Percentiles rank a stretch among this genome's conserved stretches.
Conservation (phyloP, 2,888 invertebrate genomes). For the Ptychoptera albimana region DNA sequence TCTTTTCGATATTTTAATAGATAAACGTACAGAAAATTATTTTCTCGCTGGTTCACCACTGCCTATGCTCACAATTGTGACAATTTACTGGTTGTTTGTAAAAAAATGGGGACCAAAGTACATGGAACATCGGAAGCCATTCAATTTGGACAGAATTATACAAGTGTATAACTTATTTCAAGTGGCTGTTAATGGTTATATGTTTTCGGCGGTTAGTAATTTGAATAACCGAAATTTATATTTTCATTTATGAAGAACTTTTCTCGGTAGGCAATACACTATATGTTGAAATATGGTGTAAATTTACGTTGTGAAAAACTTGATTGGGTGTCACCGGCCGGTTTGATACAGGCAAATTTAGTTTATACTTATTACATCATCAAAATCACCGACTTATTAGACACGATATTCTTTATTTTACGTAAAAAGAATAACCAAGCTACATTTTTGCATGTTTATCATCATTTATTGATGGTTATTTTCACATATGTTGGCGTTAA, state of each 20-base stretch:
- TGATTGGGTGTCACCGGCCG: neutral
- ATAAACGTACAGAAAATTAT: slow-evolving; percentile 46
- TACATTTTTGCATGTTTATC: slow-evolving; percentile 52
- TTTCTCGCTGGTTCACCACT: slow-evolving; percentile 49
- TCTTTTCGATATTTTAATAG: slow-evolving; percentile 22
- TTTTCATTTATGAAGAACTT: too few relatives aligned
- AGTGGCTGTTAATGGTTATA: slow-evolving; percentile 36
- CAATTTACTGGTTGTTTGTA: slow-evolving; percentile 49
- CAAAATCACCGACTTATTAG: slow-evolving; percentile 45
- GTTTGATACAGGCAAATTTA: neutral
- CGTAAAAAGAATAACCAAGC: slow-evolving; percentile 51
- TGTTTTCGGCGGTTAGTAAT: too few relatives aligned
- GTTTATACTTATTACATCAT: slow-evolving; percentile 41
- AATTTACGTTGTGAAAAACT: too few relatives aligned
- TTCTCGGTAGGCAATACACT: too few relatives aligned
- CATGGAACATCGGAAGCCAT: slow-evolving; percentile 48
- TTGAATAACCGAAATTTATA: too few relatives aligned
- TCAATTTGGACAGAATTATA: slow-evolving; percentile 42
- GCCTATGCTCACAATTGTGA: slow-evolving; percentile 36
- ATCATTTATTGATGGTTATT: slow-evolving; percentile 52
- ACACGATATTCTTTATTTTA: slow-evolving; percentile 54
- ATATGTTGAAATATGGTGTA: too few relatives aligned
- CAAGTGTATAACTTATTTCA: slow-evolving; percentile 49
- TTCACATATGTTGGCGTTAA: slow-evolving; percentile 40
- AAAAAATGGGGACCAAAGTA: slow-evolving; percentile 48